phyloP scores from a whole-genome alignment of 1,140 invertebrate species.

The Cherax destructor region DNA sequence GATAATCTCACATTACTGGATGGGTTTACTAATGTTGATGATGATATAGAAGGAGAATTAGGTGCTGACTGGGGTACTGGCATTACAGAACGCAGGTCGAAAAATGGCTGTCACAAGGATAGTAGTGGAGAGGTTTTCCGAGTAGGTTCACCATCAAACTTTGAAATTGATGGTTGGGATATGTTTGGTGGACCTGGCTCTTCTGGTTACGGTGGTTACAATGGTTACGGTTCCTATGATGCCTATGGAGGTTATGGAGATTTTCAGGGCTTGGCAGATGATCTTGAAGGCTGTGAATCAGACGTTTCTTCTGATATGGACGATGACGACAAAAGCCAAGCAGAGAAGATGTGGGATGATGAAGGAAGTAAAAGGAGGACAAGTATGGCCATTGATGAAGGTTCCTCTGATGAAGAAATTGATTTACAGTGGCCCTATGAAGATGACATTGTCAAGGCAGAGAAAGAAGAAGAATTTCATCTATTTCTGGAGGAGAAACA shows the following conservation, averaged over 20 bases:
- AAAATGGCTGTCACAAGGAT: constrained; percentile 23
- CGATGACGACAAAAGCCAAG: constrained; percentile 71
- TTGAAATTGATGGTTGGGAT: constrained; percentile 72
- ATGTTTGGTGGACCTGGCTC: constrained; percentile 71
- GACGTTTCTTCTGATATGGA: constrained; percentile 72
- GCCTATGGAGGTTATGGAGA: constrained; percentile 72
- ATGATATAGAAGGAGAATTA: constrained; percentile 69
- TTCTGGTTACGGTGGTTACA: constrained; percentile 72
- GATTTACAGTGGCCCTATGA: constrained; percentile 59
- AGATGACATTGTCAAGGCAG: constrained; percentile 53
- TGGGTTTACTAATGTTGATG: constrained; percentile 63
- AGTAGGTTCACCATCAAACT: constrained; percentile 72
- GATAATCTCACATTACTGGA: constrained; percentile 75
- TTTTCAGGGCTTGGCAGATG: constrained; percentile 59
- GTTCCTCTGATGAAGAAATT: constrained; percentile 73
- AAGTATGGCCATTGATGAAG: constrained; percentile 42
- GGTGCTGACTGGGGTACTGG: constrained; percentile 74
- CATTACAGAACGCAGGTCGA: constrained; percentile 71
- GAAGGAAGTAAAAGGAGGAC: constrained; percentile 70
- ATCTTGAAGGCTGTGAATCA: constrained; percentile 54
- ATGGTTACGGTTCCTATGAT: constrained; percentile 73
- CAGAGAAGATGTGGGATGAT: constrained; percentile 72
- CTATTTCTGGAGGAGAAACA: constrained; percentile 75
- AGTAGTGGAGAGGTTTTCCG: constrained; percentile 60
- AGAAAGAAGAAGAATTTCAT: constrained; percentile 71